Evolutionary conservation across 2,113 vertebrate genomes (phyloP).

Genomic region (Sarotherodon lohbergeri): DNA sequence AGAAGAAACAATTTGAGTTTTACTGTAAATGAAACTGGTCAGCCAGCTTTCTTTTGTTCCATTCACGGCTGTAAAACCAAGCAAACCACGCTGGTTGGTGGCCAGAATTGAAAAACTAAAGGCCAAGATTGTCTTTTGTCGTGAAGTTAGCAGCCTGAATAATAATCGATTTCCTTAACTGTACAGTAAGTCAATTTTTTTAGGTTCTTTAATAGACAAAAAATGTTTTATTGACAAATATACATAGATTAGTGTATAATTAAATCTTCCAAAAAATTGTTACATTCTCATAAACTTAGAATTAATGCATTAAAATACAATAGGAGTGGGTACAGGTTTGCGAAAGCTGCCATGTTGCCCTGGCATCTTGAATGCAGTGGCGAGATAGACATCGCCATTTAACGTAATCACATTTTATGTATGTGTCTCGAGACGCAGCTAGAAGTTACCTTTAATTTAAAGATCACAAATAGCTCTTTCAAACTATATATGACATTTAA

Average conservation of each 20-base stretch:
- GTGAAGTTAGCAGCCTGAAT: neutral
- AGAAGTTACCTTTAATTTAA: neutral
- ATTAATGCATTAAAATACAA: too few relatives aligned
- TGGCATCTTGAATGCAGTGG: fast-evolving
- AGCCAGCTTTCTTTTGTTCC: neutral
- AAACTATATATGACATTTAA: neutral
- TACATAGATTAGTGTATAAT: neutral
- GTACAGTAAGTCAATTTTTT: neutral
- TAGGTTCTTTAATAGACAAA: neutral
- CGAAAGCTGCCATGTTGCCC: neutral
- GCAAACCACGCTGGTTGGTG: neutral
- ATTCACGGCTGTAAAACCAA: neutral
- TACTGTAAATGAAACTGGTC: neutral
- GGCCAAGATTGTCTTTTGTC: neutral
- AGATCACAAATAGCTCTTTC: fast-evolving
- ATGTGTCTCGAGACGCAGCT: neutral
- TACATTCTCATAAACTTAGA: too few relatives aligned
- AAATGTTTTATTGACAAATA: neutral
- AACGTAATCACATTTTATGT: neutral
- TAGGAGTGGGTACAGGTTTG: too few relatives aligned
- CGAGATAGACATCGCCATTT: fast-evolving
- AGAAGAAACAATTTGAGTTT: fast-evolving
- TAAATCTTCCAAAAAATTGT: neutral
- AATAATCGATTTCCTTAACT: neutral
- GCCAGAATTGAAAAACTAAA: neutral